A percentile compares a stretch with the other conserved stretches of the same genome.
phyloP scores from a whole-genome alignment of 2,888 invertebrate species.

The Apodemia hepburni region DNA sequence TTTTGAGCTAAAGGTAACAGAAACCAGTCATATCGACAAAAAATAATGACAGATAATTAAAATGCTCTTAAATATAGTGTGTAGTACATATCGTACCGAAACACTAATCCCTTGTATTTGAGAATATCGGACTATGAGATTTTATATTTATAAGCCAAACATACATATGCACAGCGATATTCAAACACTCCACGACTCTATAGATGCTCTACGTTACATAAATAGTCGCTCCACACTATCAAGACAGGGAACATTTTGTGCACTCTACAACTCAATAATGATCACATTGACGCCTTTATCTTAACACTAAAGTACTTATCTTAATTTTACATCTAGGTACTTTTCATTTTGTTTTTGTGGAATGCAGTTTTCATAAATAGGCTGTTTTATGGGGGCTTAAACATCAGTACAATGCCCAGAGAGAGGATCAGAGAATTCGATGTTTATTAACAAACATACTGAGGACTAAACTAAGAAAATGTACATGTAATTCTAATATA shows the following conservation, averaged over 20 bases:
- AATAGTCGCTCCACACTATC: slow-evolving; percentile 51
- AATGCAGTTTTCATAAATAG: slow-evolving; percentile 73
- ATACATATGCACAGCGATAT: slow-evolving; percentile 66
- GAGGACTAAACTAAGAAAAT: slow-evolving; percentile 63
- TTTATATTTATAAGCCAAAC: slow-evolving; percentile 67
- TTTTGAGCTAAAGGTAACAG: neutral
- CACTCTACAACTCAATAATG: slow-evolving; percentile 68
- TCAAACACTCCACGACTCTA: slow-evolving; percentile 64
- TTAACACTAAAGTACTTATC: slow-evolving; percentile 54
- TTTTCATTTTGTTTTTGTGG: slow-evolving; percentile 67
- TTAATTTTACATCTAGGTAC: slow-evolving; percentile 60
- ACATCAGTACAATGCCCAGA: slow-evolving; percentile 72
- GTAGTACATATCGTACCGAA: slow-evolving; percentile 50
- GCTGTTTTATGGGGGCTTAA: slow-evolving; percentile 48
- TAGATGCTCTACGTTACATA: slow-evolving; percentile 57
- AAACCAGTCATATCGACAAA: neutral
- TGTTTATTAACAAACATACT: slow-evolving; percentile 64
- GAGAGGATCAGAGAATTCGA: slow-evolving; percentile 63
- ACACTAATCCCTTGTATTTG: slow-evolving; percentile 65
- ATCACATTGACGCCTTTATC: slow-evolving; percentile 74
- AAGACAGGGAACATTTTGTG: slow-evolving; percentile 68
- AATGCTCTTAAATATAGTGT: slow-evolving; percentile 50
- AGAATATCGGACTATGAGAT: slow-evolving; percentile 64
- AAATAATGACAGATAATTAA: slow-evolving; percentile 27
- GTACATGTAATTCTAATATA: slow-evolving; percentile 75